Evolutionary conservation across 2,888 invertebrate species (phyloP).

Genomic region (Lamproptera curius): DNA sequence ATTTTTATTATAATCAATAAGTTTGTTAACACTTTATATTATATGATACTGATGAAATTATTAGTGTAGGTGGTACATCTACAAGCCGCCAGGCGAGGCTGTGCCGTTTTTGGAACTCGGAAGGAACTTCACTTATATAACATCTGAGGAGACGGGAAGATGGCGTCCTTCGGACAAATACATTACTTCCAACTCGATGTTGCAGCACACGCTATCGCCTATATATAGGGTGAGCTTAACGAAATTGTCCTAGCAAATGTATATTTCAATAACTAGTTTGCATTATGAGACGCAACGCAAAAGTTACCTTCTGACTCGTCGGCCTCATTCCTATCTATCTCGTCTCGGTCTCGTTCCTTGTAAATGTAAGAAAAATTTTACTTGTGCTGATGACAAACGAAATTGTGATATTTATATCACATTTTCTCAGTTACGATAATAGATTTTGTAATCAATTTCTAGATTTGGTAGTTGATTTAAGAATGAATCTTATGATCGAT

Average conservation of each 20-base stretch:
- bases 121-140: constrained; percentile 45
- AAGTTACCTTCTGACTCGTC: too few species aligned
- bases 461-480: too few species aligned
- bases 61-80: constrained; percentile 54
- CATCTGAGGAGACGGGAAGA: constrained; percentile 32
- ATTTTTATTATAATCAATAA: too few species aligned
- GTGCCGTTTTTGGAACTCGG: constrained; percentile 32
- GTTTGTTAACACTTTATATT: too few species aligned
- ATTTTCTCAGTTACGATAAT: not conserved
- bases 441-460: not conserved
- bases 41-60: too few species aligned
- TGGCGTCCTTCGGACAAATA: constrained; percentile 35
- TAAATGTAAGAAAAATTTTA: not conserved
- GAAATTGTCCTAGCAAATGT: too few species aligned
- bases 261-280: too few species aligned
- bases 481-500: too few species aligned
- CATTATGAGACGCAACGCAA: too few species aligned
- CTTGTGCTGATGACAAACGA: not conserved
- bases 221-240: constrained; percentile 43
- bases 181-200: constrained; percentile 43
- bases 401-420: not conserved
- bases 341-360: too few species aligned
- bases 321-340: too few species aligned
- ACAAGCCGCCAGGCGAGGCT: constrained; percentile 45
- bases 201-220: constrained; percentile 44